Evolutionary conservation across 2,888 invertebrate genomes (phyloP).

Genomic region (Eurytoma californica): DNA sequence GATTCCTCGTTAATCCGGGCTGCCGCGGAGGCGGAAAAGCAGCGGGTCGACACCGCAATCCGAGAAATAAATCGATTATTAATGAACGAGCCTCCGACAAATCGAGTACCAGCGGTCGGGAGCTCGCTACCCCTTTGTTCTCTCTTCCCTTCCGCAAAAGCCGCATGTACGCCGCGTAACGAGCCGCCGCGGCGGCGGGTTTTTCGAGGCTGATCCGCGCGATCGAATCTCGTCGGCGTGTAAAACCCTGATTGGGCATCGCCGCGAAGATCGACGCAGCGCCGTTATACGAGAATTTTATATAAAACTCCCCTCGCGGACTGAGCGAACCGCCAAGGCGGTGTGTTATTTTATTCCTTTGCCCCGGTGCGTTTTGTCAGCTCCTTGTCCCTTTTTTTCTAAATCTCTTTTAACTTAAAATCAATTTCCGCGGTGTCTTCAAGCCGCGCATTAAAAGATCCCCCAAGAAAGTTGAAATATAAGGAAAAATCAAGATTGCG

Average conservation of each 20-base stretch:
- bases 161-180: constrained; percentile 16
- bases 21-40: background rate
- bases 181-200: background rate
- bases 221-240: constrained; percentile 31
- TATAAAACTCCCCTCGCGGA: background rate
- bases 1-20: background rate
- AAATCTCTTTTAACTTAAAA: too few species aligned
- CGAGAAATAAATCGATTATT: constrained; percentile 14
- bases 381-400: too few species aligned
- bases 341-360: too few species aligned
- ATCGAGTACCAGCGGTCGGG: background rate
- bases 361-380: too few species aligned
- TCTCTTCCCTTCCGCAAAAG: background rate
- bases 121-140: constrained; percentile 14
- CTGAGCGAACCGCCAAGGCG: too few species aligned
- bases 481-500: constrained; percentile 1
- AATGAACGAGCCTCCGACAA: background rate
- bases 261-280: background rate
- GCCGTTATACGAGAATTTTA: constrained; percentile 1
- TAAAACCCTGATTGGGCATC: constrained; percentile 38
- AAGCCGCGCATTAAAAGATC: too few species aligned
- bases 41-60: constrained; percentile 3
- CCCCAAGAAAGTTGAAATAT: background rate
- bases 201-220: background rate
- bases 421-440: too few species aligned